These are phyloP conservation scores for Propsilocerus akamusi DNA, from an alignment of 1,140 invertebrate genomes.

Conservation along the genomic window DNA sequence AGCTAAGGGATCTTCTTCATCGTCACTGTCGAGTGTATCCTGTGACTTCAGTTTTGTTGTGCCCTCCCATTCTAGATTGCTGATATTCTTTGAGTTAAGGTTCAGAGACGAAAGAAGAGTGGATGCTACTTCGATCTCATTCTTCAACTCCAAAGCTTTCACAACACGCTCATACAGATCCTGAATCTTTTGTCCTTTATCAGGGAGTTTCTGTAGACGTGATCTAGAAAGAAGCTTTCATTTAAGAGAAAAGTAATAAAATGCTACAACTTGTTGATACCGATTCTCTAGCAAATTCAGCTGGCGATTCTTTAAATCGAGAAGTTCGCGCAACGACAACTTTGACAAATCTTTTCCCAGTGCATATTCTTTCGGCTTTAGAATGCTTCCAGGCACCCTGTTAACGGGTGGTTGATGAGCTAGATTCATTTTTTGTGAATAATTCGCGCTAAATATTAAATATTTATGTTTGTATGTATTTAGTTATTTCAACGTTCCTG, in stretches of 20 bases:
- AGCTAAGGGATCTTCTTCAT: constrained; percentile 39
- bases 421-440: no score
- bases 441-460: no score
- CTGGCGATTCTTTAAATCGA: neutral
- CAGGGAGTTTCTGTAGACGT: constrained; percentile 31
- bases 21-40: constrained; percentile 37
- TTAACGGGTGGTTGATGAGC: no score
- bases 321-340: neutral
- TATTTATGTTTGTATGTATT: no score
- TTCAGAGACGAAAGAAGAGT: constrained; percentile 36
- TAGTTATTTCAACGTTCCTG: no score
- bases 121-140: constrained; percentile 36
- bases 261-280: neutral
- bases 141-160: constrained; percentile 30
- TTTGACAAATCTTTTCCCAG: neutral
- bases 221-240: constrained; percentile 9
- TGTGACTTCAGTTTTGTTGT: constrained; percentile 22
- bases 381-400: no score
- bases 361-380: neutral
- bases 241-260: neutral
- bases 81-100: constrained; percentile 31
- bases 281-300: neutral
- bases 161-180: constrained; percentile 32
- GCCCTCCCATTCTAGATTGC: constrained; percentile 46
- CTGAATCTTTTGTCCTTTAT: constrained; percentile 45